Evolutionary conservation across 1,140 invertebrate genomes (phyloP).

Genomic region (Saccostrea echinata): DNA sequence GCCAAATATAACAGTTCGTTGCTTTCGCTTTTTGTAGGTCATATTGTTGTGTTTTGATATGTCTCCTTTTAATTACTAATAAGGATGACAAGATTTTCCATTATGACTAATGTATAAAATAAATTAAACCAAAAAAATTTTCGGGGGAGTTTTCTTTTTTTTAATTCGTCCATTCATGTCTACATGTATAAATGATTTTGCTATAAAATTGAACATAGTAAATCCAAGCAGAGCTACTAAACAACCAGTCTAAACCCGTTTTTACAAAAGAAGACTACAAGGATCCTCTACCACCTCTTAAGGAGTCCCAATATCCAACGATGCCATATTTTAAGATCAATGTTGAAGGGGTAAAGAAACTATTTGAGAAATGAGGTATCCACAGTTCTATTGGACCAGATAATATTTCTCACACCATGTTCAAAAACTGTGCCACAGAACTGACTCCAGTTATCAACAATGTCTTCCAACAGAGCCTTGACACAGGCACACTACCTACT

Average conservation of each 20-base stretch:
- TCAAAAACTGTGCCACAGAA: conserved; percentile 29
- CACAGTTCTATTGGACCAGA: conserved; percentile 23
- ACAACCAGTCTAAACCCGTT: conserved; percentile 23
- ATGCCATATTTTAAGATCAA: neutral
- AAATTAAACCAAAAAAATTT: too few species aligned
- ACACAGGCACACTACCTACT: conserved; percentile 42
- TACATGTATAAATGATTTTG: too few species aligned
- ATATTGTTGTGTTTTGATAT: too few species aligned
- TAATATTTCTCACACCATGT: conserved; percentile 17
- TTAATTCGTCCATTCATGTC: too few species aligned
- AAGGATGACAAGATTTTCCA: too few species aligned
- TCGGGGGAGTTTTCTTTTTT: too few species aligned
- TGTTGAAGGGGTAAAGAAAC: conserved; percentile 21
- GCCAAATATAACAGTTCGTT: too few species aligned
- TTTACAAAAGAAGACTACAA: conserved; percentile 17
- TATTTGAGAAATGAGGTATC: neutral
- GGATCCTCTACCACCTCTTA: neutral
- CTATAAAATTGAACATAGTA: too few species aligned
- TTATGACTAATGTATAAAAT: too few species aligned
- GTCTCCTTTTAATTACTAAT: too few species aligned
- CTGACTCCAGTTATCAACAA: neutral
- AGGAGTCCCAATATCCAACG: neutral
- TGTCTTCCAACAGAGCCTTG: conserved; percentile 22
- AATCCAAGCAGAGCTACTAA: conserved; percentile 11
- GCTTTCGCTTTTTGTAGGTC: too few species aligned